Conservation (phyloP, 2,797 vertebrate genomes). For the Sphenopsis melanotis region DNA sequence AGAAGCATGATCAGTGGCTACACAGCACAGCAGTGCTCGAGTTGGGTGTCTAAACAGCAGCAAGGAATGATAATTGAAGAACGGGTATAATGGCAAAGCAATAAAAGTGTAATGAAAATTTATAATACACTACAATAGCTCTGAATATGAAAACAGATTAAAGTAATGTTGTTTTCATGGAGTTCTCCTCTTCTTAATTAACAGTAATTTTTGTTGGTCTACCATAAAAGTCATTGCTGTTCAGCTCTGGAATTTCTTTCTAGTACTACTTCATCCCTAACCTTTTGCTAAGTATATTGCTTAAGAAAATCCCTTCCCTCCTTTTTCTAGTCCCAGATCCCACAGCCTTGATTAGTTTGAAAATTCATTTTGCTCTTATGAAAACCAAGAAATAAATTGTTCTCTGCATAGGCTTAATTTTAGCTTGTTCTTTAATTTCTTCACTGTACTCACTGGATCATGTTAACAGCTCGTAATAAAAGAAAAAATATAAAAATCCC, state of each 20-base stretch:
- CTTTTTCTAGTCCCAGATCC: not conserved
- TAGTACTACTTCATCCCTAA: not conserved
- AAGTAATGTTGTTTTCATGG: not conserved
- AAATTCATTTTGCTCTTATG: not conserved
- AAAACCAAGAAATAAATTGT: not conserved
- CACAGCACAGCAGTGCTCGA: rapidly evolving
- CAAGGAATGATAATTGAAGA: not conserved
- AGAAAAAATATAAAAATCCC: not conserved
- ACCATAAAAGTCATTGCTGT: not conserved
- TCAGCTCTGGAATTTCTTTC: not conserved
- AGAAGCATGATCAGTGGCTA: not conserved
- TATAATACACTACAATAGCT: not conserved
- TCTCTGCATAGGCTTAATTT: not conserved
- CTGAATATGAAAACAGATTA: not conserved
- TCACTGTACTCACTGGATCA: not conserved
- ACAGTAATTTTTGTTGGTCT: not conserved
- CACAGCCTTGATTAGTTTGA: not conserved
- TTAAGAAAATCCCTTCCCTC: not conserved
- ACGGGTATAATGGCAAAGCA: not conserved
- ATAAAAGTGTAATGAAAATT: not conserved
- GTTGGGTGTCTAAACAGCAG: not conserved
- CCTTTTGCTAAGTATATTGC: not conserved
- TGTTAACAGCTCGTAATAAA: not conserved
- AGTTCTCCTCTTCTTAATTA: not conserved
- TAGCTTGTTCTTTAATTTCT: not conserved